Evolutionary conservation across 2,888 invertebrate genomes (phyloP), one percentile per base, ranked within the genome.

Genomic region (Hesperia comma): DNA sequence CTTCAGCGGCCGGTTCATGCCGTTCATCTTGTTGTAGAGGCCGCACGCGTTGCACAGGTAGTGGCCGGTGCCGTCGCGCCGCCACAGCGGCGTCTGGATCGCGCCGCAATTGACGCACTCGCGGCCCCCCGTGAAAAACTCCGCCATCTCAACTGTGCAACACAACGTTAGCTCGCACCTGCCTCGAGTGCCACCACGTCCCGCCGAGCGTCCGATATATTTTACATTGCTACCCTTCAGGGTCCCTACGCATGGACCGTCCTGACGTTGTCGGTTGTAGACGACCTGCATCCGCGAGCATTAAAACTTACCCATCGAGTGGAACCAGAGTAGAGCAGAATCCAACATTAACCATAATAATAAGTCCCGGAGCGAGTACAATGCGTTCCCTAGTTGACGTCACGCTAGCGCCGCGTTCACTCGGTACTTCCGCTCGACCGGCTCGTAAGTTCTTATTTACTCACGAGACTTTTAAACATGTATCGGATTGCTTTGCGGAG

Each of bases 11-110:
- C 97, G 93, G 90, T 97, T 97, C 83, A 96, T 94, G 75, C 94
- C 94, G 85, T 95, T 94, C 87, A 94, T 94, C 82, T 94, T 93
- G 80, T 87, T 93, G 94, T 99, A 99, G 78, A 99, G 96, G 80
- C 99, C 99, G 93, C 99, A 99, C 75, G 99, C 99, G 94, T 99
- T 99, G 95, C 99, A 99, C 81, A 99, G 95, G 94, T 99, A 99
- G 94, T 99, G 99, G 74, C 99, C 99, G 81, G 98, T 98, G 88
- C 98, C 98, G 94, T 99, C 99, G 87, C 99, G 95, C 77, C 99
- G 95, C 99, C 99, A 99, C 72, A 99, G 94, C 51, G 99, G 98
- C 67, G 99, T 99, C 58, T 95, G 96, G 51, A 94, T 95, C 1
- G 99, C 99, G 70, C 95, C 94, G 87, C 99, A 99, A 93, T 99